These are phyloP conservation scores for Agonopterix heracliana DNA, from an alignment of 2,888 invertebrate species.

Conservation along the genomic window DNA sequence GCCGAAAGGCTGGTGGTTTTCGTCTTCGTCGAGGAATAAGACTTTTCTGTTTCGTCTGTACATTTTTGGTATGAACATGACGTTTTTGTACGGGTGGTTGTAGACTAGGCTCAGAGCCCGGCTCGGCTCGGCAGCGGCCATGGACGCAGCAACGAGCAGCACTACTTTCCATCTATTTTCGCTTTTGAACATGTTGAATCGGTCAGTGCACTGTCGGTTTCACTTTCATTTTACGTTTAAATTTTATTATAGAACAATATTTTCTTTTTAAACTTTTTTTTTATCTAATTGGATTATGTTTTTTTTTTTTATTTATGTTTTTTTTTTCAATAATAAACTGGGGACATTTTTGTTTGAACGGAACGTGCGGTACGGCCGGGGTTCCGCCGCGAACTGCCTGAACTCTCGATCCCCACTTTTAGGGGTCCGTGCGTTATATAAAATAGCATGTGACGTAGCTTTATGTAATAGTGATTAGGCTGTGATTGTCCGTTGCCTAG, in stretches of 20 bases:
- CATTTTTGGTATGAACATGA: conserved; percentile 59
- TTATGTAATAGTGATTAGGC: conserved; percentile 28
- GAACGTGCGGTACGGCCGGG: conserved; percentile 26
- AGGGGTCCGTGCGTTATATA: conserved; percentile 27
- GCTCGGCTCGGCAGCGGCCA: conserved; percentile 55
- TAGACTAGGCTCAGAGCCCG: conserved; percentile 59
- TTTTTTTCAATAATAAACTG: neutral
- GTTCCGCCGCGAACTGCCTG: conserved; percentile 28
- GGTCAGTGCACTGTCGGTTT: conserved; percentile 61
- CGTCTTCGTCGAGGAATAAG: conserved; percentile 58
- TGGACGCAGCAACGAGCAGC: conserved; percentile 51
- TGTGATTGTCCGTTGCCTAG: conserved; percentile 25
- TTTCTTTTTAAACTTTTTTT: neutral
- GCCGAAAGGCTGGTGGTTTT: conserved; percentile 48
- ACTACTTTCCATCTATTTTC: conserved; percentile 71
- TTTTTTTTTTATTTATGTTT: conserved; percentile 9
- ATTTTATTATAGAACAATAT: conserved; percentile 1
- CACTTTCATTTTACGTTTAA: conserved; percentile 63
- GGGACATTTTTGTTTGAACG: conserved; percentile 1
- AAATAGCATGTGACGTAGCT: conserved; percentile 24
- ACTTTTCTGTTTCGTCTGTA: conserved; percentile 42
- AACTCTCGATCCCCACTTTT: conserved; percentile 21
- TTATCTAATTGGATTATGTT: neutral
- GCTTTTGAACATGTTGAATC: conserved; percentile 58
- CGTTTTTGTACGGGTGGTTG: conserved; percentile 45